These are phyloP conservation scores for Meiosimyza platycephala DNA, from an alignment of 2,888 invertebrate species.

Conservation along the genomic window DNA sequence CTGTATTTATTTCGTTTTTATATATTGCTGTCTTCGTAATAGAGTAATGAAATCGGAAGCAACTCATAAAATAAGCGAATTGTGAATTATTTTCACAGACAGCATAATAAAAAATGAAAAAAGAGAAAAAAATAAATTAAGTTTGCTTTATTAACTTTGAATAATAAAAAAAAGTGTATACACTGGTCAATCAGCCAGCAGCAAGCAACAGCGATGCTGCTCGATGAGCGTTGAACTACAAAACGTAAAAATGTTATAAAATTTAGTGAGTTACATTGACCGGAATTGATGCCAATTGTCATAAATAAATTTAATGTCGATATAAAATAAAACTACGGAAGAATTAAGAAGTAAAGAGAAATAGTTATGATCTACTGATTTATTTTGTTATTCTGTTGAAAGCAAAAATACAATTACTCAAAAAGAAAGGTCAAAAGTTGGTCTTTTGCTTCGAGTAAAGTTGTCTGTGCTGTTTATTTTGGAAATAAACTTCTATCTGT, in stretches of 20 bases:
- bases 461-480: too few species aligned
- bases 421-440: too few species aligned
- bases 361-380: too few species aligned
- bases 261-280: conserved; percentile 29
- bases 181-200: conserved; percentile 10
- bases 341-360: too few species aligned
- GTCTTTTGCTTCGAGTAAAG: too few species aligned
- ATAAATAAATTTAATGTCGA: conserved; percentile 30
- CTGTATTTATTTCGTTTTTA: background rate
- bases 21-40: conserved; percentile 16
- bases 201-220: background rate
- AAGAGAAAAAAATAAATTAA: background rate
- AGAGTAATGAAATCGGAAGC: conserved; percentile 58
- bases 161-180: conserved; percentile 17
- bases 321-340: too few species aligned
- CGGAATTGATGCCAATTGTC: conserved; percentile 9
- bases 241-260: conserved; percentile 20
- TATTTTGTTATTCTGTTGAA: too few species aligned
- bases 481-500: too few species aligned
- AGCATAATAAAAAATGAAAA: conserved; percentile 10
- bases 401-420: too few species aligned
- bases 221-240: conserved; percentile 22
- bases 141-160: conserved; percentile 21
- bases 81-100: conserved; percentile 61
- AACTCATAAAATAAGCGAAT: conserved; percentile 65